Base-by-base conservation (phyloP, 2,113 vertebrate genomes). In the Neopipo cinnamomea region DNA sequence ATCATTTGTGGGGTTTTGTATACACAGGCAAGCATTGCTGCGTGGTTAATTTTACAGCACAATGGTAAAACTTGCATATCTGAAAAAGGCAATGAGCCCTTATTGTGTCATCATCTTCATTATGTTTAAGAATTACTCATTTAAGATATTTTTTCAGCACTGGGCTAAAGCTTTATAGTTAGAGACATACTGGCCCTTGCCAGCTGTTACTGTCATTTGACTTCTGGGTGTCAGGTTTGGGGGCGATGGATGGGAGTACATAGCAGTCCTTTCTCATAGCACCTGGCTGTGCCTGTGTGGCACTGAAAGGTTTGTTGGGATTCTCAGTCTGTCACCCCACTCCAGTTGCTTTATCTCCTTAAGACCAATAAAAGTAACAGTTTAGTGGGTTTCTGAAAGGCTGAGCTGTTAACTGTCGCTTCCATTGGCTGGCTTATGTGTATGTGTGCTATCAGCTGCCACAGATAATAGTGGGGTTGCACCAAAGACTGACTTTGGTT, bases 391-490 rank as follows among this genome's bases (percentile, higher is more conserved):
- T 95, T 95, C 65, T 68, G 56, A 42, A 91, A 72, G 70, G 39
- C 72, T 30, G 42, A 59, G 39, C 37, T 4, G 0, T 44, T 76
- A 52, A 21, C 27, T 1, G 1, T 41, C 20, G 20, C 8, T 35
- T 76, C 15, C 4, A 0, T 28, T 56, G 49, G 23, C 65, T 81
- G n/a, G 58, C 2, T 11, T n/a, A 27, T 0, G 0, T 47, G 22
- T 18, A 21, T 4, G 1, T 53, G 13, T 75, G 65, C 61, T 68
- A 0, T 42, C 6, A 4, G 22, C 67, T 76, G 61, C 72, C n/a
- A 22, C 3, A 2, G 53, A 6, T 21, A 28, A 19, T 18, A 5
- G 44, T 27, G 58, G 27, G 33, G 28, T 66, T 63, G 49, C 62
- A 50, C 47, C 66, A 49, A 70, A 42, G 39, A 35, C 47, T 4